Base-by-base conservation (phyloP, 1,140 invertebrate genomes). In the Apolygus lucorum region DNA sequence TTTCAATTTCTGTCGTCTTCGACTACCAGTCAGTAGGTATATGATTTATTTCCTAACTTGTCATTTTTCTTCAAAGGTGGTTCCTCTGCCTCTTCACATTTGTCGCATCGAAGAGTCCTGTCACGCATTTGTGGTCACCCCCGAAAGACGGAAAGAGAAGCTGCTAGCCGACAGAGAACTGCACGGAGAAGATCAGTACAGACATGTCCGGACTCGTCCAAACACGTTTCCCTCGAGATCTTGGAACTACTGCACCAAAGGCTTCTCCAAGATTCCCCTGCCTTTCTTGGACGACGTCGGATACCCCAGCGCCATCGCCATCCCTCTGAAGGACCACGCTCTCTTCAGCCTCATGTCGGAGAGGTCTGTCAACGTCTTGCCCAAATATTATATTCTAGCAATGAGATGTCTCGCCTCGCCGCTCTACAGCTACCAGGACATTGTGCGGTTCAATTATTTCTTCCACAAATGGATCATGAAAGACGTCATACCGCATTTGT, bases 341-440 rank as follows among this genome's bases (percentile, higher is more conserved):
- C 34, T 74, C 27, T 73, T 70, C 69, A 73, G 72, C 52, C 52
- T 74, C 14, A 63, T 66, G 27, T 66, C 70, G 11, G 54, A 69
- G 1, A 63, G 54, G 17, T 70, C 73, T 2, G 70, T 63, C 2
- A 68, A 71, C 28, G 65, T 74, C 28, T 27, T 74, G 4, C 70
- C 71, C 52, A 72, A 72, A 62, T 74, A 71, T 52, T 74, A 74
- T 67, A 71, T 71, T 2, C 25, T 73, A 13, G 70, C 71, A 0
- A 72, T 73, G 69, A 22, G 70, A 63, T 74, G 74, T 24, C 59
- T 74, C 4, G 26, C 63, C 14, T 52, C 68, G 11, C 65, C 70
- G 1, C 14, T 17, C 13, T 68, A 52, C 64, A 26, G 42, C 0
- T 26, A 42, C 2, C n/a, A 49, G 17, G 70, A 73, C 13, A 70